These are phyloP conservation scores for Urocynchramus pylzowi DNA, from an alignment of 2,113 vertebrate genomes.

Conservation along the genomic window DNA sequence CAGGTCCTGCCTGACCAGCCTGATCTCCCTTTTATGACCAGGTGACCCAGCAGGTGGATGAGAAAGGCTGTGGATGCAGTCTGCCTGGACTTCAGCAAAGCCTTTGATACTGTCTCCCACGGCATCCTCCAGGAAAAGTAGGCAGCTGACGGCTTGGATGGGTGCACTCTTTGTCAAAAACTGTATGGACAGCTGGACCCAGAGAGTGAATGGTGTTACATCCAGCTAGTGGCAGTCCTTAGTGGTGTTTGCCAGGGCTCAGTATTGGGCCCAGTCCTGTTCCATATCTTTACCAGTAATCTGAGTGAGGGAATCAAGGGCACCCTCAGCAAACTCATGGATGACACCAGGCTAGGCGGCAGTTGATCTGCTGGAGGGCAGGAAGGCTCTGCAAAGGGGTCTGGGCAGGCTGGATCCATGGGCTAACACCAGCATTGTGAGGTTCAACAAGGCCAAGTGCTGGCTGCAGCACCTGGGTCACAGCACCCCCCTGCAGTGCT, in stretches of 20 bases:
- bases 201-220: neutral
- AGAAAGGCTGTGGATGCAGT: neutral
- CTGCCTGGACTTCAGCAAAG: neutral
- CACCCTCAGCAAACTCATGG: neutral
- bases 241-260: neutral
- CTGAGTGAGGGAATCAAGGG: neutral
- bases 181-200: neutral
- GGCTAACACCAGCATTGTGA: neutral
- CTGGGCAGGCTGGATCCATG: neutral
- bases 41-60: neutral
- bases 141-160: neutral
- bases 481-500: fast-evolving
- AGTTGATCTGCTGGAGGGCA: neutral
- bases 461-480: fast-evolving
- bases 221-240: neutral
- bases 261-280: neutral
- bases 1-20: neutral
- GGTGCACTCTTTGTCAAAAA: neutral
- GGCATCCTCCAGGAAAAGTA: neutral
- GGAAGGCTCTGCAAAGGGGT: neutral
- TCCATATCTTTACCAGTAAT: neutral
- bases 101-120: neutral
- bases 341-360: neutral
- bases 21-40: neutral
- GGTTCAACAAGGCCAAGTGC: neutral